Evolutionary conservation across 2,797 vertebrate species (phyloP), one percentile per base, ranked within the genome.

Genomic region (Siniperca obscura): DNA sequence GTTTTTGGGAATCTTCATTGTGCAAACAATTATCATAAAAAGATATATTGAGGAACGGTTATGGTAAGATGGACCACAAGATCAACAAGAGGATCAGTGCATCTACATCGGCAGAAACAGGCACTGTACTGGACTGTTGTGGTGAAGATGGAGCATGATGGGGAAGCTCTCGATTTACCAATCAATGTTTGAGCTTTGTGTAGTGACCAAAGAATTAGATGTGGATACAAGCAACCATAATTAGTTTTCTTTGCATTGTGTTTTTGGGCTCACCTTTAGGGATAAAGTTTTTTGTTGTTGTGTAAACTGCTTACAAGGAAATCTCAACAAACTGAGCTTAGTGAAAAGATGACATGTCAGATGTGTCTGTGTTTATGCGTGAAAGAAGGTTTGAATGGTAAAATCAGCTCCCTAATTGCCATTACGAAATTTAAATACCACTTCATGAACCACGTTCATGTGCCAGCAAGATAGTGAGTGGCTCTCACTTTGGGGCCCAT

Each of bases 391-490:
- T 46, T 55, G 30, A 74, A 66, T n/a, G 65, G 34, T 61, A 62
- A 79, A 75, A 66, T 62, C 1, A 27, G 17, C 56, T 73, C 57
- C 42, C 34, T 68, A 27, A 80, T 79, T 36, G 65, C 19, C n/a
- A 44, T 62, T 70, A 46, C 1, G 50, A 71, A 69, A 77, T 82
- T 1, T 53, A 34, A 87, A 82, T 48, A 48, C 76, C 65, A 44
- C 68, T 73, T 80, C 81, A 30, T 30, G 30, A 30, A 30, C 30
- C 30, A 30, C 3, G 78, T 80, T 71, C 42, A 44, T 40, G 3
- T 55, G 73, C 74, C 76, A 84, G 70, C 22, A 52, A 68, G 62
- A 75, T 25, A 82, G 21, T 64, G 25, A 86, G 48, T 59, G 44
- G 36, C 69, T 79, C 65, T 82, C 71, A 36, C n/a, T 64, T 69